phyloP scores from a whole-genome alignment of 2,888 invertebrate genomes.

The Drymonia ruficornis region DNA sequence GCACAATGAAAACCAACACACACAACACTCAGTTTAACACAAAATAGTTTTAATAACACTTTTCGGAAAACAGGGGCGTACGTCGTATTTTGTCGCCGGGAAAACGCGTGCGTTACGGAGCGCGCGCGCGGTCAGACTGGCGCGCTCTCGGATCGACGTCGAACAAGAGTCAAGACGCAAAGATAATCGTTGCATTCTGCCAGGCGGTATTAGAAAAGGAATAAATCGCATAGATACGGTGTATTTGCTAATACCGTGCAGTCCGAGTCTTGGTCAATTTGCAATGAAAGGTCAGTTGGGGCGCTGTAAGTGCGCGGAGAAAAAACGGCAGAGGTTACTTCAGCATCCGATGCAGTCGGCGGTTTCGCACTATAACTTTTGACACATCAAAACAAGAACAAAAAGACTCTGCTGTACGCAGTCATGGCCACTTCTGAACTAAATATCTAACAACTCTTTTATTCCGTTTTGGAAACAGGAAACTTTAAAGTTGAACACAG shows the following conservation, averaged over 20 bases:
- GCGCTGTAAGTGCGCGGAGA: constrained; percentile 14
- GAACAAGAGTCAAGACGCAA: constrained; percentile 34
- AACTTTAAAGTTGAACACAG: too few species aligned
- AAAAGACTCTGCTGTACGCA: background rate
- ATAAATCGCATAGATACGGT: constrained; percentile 70
- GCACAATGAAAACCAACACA: constrained; percentile 38
- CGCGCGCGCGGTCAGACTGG: constrained; percentile 63
- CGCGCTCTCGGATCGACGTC: constrained; percentile 37
- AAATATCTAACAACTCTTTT: too few species aligned
- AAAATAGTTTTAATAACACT: constrained; percentile 45
- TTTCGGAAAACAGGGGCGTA: constrained; percentile 46
- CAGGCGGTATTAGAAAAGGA: constrained; percentile 76
- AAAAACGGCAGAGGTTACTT: constrained; percentile 5
- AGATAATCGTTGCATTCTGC: constrained; percentile 59
- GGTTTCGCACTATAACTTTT: constrained; percentile 1
- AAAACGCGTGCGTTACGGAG: constrained; percentile 47
- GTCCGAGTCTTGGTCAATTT: constrained; percentile 33
- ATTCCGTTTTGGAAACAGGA: too few species aligned
- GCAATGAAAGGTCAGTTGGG: constrained; percentile 36
- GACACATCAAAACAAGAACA: background rate
- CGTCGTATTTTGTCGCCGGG: constrained; percentile 44
- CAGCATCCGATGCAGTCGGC: constrained; percentile 1
- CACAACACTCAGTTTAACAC: constrained; percentile 43
- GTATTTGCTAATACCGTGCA: constrained; percentile 58
- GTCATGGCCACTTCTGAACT: background rate